These are phyloP conservation scores for Hypomecis atomaria DNA, from an alignment of 2,888 invertebrate species.

Conservation along the genomic window DNA sequence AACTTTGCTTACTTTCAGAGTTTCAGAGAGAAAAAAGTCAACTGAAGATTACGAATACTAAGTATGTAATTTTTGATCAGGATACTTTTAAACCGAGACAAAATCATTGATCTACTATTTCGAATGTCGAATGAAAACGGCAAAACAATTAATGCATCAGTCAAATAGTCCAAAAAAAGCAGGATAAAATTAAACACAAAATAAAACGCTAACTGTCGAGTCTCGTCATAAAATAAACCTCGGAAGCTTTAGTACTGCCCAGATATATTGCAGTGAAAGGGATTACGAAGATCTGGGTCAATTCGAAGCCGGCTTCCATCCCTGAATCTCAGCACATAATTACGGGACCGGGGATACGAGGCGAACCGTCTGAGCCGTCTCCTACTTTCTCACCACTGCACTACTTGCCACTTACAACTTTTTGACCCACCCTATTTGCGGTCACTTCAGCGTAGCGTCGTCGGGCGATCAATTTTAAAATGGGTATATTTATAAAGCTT, in stretches of 20 bases:
- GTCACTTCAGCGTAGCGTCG: constrained; percentile 43
- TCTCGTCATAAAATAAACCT: constrained; percentile 6
- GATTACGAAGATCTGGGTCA: constrained; percentile 70
- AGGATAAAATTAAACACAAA: too few species aligned
- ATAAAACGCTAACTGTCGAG: not conserved
- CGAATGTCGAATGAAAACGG: too few species aligned
- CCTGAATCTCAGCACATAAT: constrained; percentile 72
- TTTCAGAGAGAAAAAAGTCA: too few species aligned
- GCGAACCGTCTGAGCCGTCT: constrained; percentile 52
- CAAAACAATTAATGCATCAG: too few species aligned
- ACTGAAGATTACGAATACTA: too few species aligned
- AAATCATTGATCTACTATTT: too few species aligned
- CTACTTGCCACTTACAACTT: constrained; percentile 57
- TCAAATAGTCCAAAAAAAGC: too few species aligned
- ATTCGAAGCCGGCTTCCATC: constrained; percentile 58
- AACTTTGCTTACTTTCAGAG: too few species aligned
- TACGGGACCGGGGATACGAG: constrained; percentile 56
- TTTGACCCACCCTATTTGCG: constrained; percentile 57
- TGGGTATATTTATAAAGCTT: constrained; percentile 30
- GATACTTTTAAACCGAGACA: too few species aligned
- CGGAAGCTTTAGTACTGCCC: constrained; percentile 14
- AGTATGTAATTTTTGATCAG: too few species aligned
- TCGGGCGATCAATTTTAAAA: constrained; percentile 41
- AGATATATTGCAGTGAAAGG: constrained; percentile 45
- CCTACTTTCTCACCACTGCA: constrained; percentile 43